Evolutionary conservation across 2,888 invertebrate genomes (phyloP), one percentile per base, ranked within the genome.

Genomic region (Diogma glabrata): DNA sequence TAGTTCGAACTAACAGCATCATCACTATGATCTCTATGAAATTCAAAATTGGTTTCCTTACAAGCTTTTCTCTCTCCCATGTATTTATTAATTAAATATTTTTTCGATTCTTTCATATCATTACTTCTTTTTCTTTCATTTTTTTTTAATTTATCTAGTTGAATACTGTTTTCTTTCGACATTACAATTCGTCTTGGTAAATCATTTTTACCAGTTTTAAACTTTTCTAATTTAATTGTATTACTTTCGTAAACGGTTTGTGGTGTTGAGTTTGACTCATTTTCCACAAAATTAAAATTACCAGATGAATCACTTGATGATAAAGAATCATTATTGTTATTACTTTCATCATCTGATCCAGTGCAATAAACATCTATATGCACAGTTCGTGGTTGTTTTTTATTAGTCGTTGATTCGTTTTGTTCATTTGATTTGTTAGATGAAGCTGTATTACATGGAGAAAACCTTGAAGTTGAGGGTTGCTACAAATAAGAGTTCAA

Each of bases 321-420:
- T n/a, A n/a, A n/a, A n/a, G n/a, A n/a, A n/a, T n/a, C n/a, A 43
- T 43, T 43, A 43, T 43, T 43, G 43, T 43, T 43, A 14, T 56
- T 63, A 33, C 63, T 60, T 23, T 65, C 67, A 19, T 65, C 70
- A 53, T 71, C 72, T 1, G 82, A 81, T 2, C 81, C 83, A 0
- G 83, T 83, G 61, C 84, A 84, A 60, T 84, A 84, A 3, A 84
- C 84, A 65, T 84, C 84, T 49, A 84, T 84, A 62, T 84, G 84
- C 23, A 84, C 82, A 0, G 83, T 83, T 51, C 82, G 73, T 10
- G 79, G 77, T 59, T 70, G 69, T 57, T 70, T 72, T 57, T 70
- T 71, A 22, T 58, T 53, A 2, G 48, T 28, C 36, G 46, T 46
- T 24, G 24, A 24, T n/a, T n/a, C n/a, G n/a, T n/a, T n/a, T n/a